phyloP scores from a whole-genome alignment of 2,888 invertebrate species.

The Calameuta idolon region DNA sequence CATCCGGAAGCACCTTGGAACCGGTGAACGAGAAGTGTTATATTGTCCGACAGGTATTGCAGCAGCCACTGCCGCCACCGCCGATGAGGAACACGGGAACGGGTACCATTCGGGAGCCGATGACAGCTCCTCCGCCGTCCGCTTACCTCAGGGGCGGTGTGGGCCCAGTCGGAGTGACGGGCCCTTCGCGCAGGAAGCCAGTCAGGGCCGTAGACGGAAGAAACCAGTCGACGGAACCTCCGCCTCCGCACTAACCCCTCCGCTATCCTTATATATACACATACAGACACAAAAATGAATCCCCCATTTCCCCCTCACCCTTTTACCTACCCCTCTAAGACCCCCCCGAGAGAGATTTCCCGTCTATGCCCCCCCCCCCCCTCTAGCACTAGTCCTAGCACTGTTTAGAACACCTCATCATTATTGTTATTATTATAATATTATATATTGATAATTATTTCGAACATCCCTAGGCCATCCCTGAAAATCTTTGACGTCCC shows the following conservation, averaged over 20 bases:
- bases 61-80: conserved; percentile 61
- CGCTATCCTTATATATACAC: conserved; percentile 44
- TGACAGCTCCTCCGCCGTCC: conserved; percentile 53
- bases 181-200: conserved; percentile 66
- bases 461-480: conserved; percentile 40
- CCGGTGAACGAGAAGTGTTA: conserved; percentile 15
- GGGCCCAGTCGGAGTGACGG: conserved; percentile 62
- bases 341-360: conserved; percentile 6
- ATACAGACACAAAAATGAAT: conserved; percentile 11
- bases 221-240: conserved; percentile 68
- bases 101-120: conserved; percentile 64
- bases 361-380: conserved; percentile 32
- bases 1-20: neutral
- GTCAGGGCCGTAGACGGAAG: conserved; percentile 67
- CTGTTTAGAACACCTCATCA: conserved; percentile 67
- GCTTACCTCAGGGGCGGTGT: conserved; percentile 63
- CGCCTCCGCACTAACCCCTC: conserved; percentile 67
- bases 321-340: conserved; percentile 27
- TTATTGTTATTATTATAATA: conserved; percentile 64
- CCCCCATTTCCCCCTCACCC: conserved; percentile 8
- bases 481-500: neutral
- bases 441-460: conserved; percentile 62
- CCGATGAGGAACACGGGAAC: conserved; percentile 61
- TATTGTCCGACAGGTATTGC: conserved; percentile 53
- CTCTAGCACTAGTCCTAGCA: conserved; percentile 67